Conservation (phyloP, 2,797 vertebrate genomes). For the Glossophaga mutica region DNA sequence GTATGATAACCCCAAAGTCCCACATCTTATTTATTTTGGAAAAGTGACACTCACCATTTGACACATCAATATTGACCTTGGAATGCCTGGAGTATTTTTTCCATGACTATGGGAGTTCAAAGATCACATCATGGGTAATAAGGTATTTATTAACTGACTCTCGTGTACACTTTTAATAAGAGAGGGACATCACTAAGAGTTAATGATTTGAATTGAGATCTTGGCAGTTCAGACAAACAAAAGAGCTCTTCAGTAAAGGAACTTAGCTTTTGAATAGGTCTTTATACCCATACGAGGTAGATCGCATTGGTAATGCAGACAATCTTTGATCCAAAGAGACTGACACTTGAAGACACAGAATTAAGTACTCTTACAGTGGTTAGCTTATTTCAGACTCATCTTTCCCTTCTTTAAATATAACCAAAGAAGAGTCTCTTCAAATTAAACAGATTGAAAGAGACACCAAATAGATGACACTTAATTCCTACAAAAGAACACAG, state of each 20-base stretch:
- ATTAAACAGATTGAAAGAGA: conserved; percentile 52
- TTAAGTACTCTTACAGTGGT: conserved; percentile 25
- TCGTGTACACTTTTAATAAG: conserved; percentile 16
- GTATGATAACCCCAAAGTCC: background rate
- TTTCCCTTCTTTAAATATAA: conserved; percentile 58
- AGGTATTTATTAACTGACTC: conserved; percentile 49
- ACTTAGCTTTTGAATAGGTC: conserved; percentile 39
- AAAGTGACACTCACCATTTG: background rate
- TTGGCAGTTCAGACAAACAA: conserved; percentile 35
- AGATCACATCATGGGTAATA: background rate
- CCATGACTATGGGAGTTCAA: background rate
- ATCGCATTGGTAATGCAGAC: background rate
- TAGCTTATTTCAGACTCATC: conserved; percentile 15
- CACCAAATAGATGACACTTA: conserved; percentile 37
- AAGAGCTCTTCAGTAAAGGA: background rate
- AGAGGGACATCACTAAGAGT: background rate
- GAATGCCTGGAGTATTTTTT: conserved; percentile 28
- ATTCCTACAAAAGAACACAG: background rate
- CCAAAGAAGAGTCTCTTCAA: conserved; percentile 56
- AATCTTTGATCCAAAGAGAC: background rate
- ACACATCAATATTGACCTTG: background rate
- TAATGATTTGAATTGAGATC: conserved; percentile 34
- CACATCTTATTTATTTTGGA: conserved; percentile 7
- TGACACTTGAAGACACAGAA: conserved; percentile 46
- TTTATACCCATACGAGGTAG: conserved; percentile 6